Conservation (phyloP, 2,888 invertebrate genomes). For the Dexiosoma caninum region DNA sequence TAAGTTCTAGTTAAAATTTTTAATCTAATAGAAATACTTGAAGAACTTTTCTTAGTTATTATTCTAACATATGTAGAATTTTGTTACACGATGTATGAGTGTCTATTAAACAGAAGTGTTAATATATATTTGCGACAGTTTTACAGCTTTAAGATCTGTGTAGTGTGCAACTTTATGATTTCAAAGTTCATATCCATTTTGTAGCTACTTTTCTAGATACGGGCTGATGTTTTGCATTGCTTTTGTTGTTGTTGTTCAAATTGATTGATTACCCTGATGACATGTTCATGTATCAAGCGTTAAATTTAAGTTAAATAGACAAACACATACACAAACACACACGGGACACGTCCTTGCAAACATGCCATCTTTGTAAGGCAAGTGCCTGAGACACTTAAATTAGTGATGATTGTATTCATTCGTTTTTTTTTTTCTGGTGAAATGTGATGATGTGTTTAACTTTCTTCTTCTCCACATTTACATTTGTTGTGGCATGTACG, state of each 20-base stretch:
- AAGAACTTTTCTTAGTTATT: too few relatives aligned
- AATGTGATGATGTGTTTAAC: slow-evolving; percentile 12
- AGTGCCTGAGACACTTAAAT: slow-evolving; percentile 15
- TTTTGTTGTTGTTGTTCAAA: slow-evolving; percentile 55
- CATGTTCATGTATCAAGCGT: slow-evolving; percentile 38
- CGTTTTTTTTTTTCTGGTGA: too few relatives aligned
- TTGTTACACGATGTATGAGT: not conserved
- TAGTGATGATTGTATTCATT: not conserved
- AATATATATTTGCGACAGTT: slow-evolving; percentile 1
- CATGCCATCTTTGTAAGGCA: not conserved
- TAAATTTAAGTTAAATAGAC: slow-evolving; percentile 58
- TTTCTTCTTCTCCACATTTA: not conserved
- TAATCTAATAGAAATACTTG: too few relatives aligned
- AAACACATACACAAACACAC: too few relatives aligned
- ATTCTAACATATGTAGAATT: too few relatives aligned
- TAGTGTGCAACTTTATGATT: slow-evolving; percentile 67
- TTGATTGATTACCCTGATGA: slow-evolving; percentile 58
- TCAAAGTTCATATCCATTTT: slow-evolving; percentile 50
- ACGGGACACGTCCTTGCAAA: not conserved
- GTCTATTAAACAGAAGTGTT: not conserved
- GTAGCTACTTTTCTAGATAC: slow-evolving; percentile 3
- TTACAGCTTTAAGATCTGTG: slow-evolving; percentile 11
- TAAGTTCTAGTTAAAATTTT: too few relatives aligned
- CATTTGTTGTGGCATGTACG: not conserved
- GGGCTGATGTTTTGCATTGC: not conserved